Percentiles rank a stretch among this genome's conserved stretches.
Conservation (phyloP, 2,888 invertebrate species). For the Orthosia gracilis region DNA sequence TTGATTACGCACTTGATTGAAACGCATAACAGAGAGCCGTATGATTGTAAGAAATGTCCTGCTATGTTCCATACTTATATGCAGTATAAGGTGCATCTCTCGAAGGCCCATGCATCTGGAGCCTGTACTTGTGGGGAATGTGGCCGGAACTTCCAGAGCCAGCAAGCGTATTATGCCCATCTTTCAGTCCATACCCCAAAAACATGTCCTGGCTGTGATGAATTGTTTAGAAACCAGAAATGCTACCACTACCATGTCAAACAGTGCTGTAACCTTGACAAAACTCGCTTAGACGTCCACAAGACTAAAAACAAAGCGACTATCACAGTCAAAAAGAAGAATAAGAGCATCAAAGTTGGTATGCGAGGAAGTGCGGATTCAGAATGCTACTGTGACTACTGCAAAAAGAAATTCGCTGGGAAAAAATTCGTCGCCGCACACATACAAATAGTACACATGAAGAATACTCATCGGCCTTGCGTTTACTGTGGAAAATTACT, state of each 20-base stretch:
- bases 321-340: conserved; percentile 75
- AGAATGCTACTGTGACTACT: conserved; percentile 84
- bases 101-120: conserved; percentile 75
- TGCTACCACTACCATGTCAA: conserved; percentile 83
- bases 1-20: conserved; percentile 76
- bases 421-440: conserved; percentile 84
- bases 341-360: conserved; percentile 79
- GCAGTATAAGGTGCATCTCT: conserved; percentile 72
- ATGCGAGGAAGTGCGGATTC: conserved; percentile 77
- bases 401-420: conserved; percentile 82
- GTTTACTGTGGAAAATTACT: conserved; percentile 81
- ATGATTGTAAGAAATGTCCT: conserved; percentile 82
- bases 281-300: conserved; percentile 67
- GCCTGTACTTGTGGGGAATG: conserved; percentile 82
- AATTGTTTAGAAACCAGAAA: conserved; percentile 79
- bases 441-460: conserved; percentile 86
- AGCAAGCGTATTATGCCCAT: conserved; percentile 80
- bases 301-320: conserved; percentile 73
- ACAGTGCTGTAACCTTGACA: conserved; percentile 79
- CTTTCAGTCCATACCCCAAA: conserved; percentile 76
- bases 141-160: conserved; percentile 78
- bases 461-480: conserved; percentile 83
- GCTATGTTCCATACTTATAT: conserved; percentile 72
- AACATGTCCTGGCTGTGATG: conserved; percentile 81
- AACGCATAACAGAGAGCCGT: conserved; percentile 71